Base-by-base conservation (phyloP, 2,888 invertebrate species). In the Phyllotreta cruciferae region DNA sequence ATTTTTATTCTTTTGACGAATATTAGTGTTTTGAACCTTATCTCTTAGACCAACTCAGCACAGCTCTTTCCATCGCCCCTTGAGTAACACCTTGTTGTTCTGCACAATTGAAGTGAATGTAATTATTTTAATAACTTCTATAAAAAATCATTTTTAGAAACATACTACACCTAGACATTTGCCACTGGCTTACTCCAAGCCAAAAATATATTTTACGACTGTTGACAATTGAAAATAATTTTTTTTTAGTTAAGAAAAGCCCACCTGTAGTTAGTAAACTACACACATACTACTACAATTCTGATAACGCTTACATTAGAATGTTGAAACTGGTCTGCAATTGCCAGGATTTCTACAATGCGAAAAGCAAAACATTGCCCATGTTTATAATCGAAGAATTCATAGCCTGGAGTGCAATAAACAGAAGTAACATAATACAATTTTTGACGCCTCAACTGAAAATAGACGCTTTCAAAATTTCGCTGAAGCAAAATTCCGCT, bases 401-500 rank as follows among this genome's bases (percentile, higher is more conserved):
- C 65, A 81, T 84, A 66, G 83, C 83, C 66, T 86, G 86, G 80
- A 82, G 84, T 42, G 73, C 77, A 34, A 68, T 42, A 37, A 74
- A 77, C 75, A 77, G 78, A 74, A 79, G 74, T 68, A 75, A 75
- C 50, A 83, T 84, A 70, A 82, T 80, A 70, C 82, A 83, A 68
- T 80, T 79, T 75, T 81, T 85, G 73, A 84, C 78, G 61, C 78
- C 71, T 73, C 80, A 87, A 66, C 76, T 91, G 36, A 91, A 92
- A 80, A 79, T 88, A 74, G 87, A 89, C 67, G 90, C 90, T 56
- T 92, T 92, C 81, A 87, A 87, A 76, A 84, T 92, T 72, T 86
- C 91, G 9, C 85, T 84, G 68, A 87, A 85, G 67, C 91, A 92
- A 73, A 88, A 88, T 67, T 86, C 88, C 74, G 82, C 85, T 64